These are phyloP conservation scores for Cheilosia impressa DNA, from an alignment of 2,888 invertebrate species.

Conservation along the genomic window DNA sequence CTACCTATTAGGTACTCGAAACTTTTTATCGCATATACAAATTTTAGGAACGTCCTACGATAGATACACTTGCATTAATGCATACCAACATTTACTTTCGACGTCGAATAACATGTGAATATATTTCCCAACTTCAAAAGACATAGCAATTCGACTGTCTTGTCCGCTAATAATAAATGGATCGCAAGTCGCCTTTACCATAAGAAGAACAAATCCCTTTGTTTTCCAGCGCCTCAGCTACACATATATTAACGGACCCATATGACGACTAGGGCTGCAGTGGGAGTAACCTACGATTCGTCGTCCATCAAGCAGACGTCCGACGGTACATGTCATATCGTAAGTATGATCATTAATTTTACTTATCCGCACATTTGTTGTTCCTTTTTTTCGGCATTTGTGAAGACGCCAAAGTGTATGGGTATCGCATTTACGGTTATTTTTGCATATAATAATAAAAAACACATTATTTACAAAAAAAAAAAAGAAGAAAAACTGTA, in stretches of 20 bases:
- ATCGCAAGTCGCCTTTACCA: neutral
- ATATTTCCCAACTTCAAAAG: no score
- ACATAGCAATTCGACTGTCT: no score
- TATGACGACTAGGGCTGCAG: conserved; percentile 38
- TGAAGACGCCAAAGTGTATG: conserved; percentile 39
- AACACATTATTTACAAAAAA: conserved; percentile 56
- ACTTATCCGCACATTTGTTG: conserved; percentile 75
- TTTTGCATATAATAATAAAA: conserved; percentile 72
- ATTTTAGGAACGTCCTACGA: no score
- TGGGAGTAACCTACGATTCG: conserved; percentile 31
- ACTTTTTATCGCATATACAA: no score
- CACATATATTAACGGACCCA: conserved; percentile 8
- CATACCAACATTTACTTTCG: no score
- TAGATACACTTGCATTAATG: no score
- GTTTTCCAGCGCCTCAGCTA: neutral
- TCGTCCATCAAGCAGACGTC: conserved; percentile 27
- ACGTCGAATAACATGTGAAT: no score
- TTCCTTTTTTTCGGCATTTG: conserved; percentile 27
- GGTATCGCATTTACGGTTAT: conserved; percentile 64
- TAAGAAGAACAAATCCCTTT: neutral
- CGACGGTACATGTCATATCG: conserved; percentile 59
- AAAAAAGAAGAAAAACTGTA: conserved; percentile 40
- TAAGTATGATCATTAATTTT: conserved; percentile 75
- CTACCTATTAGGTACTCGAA: no score
- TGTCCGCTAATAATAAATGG: no score